Evolutionary conservation across 2,888 invertebrate species (phyloP).

Genomic region (Syritta pipiens): DNA sequence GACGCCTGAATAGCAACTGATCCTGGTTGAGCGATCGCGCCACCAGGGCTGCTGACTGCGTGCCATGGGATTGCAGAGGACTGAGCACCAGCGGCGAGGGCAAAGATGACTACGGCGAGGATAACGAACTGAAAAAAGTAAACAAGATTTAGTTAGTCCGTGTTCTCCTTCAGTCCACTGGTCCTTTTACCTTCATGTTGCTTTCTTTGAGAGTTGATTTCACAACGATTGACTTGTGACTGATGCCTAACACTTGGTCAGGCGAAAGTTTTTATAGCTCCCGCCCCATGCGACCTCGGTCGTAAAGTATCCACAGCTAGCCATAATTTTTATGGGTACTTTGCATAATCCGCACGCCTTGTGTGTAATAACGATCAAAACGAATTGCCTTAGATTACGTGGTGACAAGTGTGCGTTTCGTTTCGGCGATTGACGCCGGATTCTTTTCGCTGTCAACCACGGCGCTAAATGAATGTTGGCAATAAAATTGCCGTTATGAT

Average conservation of each 20-base stretch:
- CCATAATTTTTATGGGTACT: background rate
- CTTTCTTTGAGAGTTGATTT: background rate
- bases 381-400: too few species aligned
- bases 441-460: too few species aligned
- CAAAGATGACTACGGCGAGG: slow-evolving; percentile 52
- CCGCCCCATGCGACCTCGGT: background rate
- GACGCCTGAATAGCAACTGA: slow-evolving; percentile 52
- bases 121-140: slow-evolving; percentile 45
- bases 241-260: slow-evolving; percentile 12
- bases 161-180: too few species aligned
- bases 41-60: slow-evolving; percentile 26
- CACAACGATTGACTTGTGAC: slow-evolving; percentile 23
- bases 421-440: too few species aligned
- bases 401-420: too few species aligned
- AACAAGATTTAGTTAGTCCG: background rate
- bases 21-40: slow-evolving; percentile 36
- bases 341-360: background rate
- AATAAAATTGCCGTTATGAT: too few species aligned
- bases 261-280: slow-evolving; percentile 36
- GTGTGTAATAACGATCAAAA: too few species aligned
- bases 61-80: slow-evolving; percentile 39
- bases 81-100: slow-evolving; percentile 35
- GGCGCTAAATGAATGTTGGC: too few species aligned
- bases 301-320: background rate
- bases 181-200: slow-evolving; percentile 59